These are phyloP conservation scores for Drosophila engyochracea DNA, from an alignment of 2,888 invertebrate species.

Conservation along the genomic window DNA sequence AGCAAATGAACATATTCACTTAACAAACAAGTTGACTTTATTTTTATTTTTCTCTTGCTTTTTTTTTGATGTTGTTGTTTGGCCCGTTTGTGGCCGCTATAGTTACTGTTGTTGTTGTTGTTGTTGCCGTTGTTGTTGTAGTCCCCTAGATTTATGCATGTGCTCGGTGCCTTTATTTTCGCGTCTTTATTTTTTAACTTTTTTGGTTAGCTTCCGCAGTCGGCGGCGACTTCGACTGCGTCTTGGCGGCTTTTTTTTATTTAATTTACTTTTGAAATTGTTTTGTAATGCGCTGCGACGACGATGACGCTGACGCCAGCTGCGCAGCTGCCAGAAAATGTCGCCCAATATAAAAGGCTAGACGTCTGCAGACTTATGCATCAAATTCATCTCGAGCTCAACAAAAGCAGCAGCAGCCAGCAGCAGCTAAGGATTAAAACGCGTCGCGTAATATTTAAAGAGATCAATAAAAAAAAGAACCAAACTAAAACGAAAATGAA, in stretches of 20 bases:
- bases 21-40: constrained; percentile 82
- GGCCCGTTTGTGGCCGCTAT: constrained; percentile 51
- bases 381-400: constrained; percentile 84
- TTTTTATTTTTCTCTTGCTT: constrained; percentile 42
- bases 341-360: constrained; percentile 84
- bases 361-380: constrained; percentile 82
- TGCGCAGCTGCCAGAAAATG: constrained; percentile 58
- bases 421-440: constrained; percentile 66
- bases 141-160: constrained; percentile 64
- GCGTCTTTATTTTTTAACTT: constrained; percentile 53
- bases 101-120: constrained; percentile 17
- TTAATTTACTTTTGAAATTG: constrained; percentile 71
- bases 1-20: constrained; percentile 72
- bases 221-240: constrained; percentile 28
- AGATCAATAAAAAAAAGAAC: constrained; percentile 6
- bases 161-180: constrained; percentile 64
- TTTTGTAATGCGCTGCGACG: constrained; percentile 76
- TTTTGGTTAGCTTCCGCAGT: constrained; percentile 71
- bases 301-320: constrained; percentile 40
- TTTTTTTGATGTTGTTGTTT: constrained; percentile 63
- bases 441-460: constrained; percentile 42
- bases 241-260: constrained; percentile 59
- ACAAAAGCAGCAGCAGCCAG: constrained; percentile 56
- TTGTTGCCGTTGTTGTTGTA: constrained; percentile 30
- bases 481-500: constrained; percentile 80